Evolutionary conservation across 2,113 vertebrate genomes (phyloP).

Genomic region (Natator depressus): DNA sequence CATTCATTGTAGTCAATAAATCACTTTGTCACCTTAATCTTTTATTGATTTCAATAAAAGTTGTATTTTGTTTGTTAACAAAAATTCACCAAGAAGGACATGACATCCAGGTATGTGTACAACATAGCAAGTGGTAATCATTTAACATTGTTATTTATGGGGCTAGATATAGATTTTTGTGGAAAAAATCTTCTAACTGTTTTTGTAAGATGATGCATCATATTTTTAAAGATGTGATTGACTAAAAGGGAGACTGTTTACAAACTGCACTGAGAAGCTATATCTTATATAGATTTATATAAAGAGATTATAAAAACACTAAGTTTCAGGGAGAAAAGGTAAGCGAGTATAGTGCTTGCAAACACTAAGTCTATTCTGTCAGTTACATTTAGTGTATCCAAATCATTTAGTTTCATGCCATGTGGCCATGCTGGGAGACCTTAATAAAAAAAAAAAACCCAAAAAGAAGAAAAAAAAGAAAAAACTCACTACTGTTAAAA

Average conservation of each 20-base stretch:
- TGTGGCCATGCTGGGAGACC: neutral
- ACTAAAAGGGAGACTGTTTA: slow-evolving; percentile 68
- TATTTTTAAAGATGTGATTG: slow-evolving; percentile 75
- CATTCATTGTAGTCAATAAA: slow-evolving; percentile 74
- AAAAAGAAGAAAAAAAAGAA: neutral
- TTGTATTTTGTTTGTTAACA: slow-evolving; percentile 81
- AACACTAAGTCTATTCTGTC: neutral
- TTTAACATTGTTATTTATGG: slow-evolving; percentile 72
- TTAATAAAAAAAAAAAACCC: neutral
- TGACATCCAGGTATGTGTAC: slow-evolving; percentile 49
- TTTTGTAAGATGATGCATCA: slow-evolving; percentile 70
- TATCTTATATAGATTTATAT: slow-evolving; percentile 67
- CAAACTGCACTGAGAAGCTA: slow-evolving; percentile 29
- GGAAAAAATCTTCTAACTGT: slow-evolving; percentile 38
- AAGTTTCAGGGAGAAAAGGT: slow-evolving; percentile 32
- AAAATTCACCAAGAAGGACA: slow-evolving; percentile 80
- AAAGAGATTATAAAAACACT: slow-evolving; percentile 63
- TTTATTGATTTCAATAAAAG: slow-evolving; percentile 86
- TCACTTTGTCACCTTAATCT: slow-evolving; percentile 85
- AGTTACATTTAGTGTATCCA: slow-evolving; percentile 30
- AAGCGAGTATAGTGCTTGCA: neutral
- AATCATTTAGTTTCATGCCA: neutral
- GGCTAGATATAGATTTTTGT: slow-evolving; percentile 62
- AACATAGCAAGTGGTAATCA: slow-evolving; percentile 49
- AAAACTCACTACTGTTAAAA: neutral